These are phyloP conservation scores for Amiota minor DNA, from an alignment of 2,888 invertebrate genomes.

Conservation along the genomic window DNA sequence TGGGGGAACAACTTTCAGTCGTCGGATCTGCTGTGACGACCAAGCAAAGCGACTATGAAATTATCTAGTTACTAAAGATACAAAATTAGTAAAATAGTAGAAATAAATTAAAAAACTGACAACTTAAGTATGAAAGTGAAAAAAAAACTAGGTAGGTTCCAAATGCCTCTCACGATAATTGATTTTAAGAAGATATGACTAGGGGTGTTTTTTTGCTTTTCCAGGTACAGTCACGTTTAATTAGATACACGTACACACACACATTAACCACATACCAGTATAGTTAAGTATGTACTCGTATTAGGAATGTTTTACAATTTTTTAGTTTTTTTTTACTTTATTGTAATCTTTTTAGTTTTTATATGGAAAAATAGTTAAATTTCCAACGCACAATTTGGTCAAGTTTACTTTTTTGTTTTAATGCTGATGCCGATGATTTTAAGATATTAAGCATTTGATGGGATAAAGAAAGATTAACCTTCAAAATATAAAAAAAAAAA, in stretches of 20 bases:
- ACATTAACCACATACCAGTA: no score
- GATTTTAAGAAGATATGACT: no score
- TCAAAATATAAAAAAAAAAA: no score
- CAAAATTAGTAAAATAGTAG: neutral
- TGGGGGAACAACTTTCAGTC: neutral
- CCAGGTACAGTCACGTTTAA: no score
- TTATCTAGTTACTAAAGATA: neutral
- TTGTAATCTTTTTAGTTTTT: slow-evolving; percentile 35
- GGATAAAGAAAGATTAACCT: slow-evolving; percentile 54
- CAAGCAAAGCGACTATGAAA: neutral
- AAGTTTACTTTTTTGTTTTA: neutral
- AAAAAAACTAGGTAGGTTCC: no score
- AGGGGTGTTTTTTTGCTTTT: no score
- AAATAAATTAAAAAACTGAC: neutral
- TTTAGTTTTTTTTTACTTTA: no score
- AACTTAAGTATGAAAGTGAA: no score
- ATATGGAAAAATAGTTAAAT: slow-evolving; percentile 55
- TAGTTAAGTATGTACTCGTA: no score
- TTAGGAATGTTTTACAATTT: no score
- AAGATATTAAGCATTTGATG: slow-evolving; percentile 46
- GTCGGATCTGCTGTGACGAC: neutral
- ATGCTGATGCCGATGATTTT: neutral
- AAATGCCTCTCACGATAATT: no score
- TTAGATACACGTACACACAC: no score
- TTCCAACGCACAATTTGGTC: slow-evolving; percentile 30